Conservation (phyloP, 2,113 vertebrate genomes). For the Psophia crepitans region DNA sequence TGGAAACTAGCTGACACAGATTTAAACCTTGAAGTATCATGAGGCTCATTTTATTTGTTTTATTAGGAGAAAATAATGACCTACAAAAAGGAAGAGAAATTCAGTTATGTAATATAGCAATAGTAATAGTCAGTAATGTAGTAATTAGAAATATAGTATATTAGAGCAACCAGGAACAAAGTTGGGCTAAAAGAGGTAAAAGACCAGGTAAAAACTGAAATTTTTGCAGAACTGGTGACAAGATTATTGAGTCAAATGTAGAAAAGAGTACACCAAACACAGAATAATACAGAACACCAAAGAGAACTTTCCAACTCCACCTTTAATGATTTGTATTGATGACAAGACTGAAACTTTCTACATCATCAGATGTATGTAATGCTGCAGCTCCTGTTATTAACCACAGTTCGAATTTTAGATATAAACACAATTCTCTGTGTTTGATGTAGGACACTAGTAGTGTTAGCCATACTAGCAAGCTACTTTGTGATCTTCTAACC, state of each 20-base stretch:
- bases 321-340: background rate
- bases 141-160: background rate
- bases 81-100: constrained; percentile 7
- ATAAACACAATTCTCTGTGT: background rate
- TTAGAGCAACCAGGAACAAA: background rate
- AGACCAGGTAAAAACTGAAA: background rate
- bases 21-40: background rate
- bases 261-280: background rate
- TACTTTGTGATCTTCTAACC: background rate
- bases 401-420: background rate
- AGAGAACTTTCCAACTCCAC: background rate
- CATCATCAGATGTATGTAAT: background rate
- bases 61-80: background rate
- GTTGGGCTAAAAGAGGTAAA: background rate
- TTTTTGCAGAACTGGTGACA: background rate
- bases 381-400: background rate
- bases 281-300: background rate
- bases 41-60: background rate
- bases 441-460: background rate
- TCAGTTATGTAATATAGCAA: background rate
- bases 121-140: background rate
- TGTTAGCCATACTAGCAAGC: background rate
- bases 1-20: background rate
- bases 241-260: background rate
- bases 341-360: background rate